Evolutionary conservation across 2,888 invertebrate species (phyloP).

Genomic region (Cryptophagus acutangulus): DNA sequence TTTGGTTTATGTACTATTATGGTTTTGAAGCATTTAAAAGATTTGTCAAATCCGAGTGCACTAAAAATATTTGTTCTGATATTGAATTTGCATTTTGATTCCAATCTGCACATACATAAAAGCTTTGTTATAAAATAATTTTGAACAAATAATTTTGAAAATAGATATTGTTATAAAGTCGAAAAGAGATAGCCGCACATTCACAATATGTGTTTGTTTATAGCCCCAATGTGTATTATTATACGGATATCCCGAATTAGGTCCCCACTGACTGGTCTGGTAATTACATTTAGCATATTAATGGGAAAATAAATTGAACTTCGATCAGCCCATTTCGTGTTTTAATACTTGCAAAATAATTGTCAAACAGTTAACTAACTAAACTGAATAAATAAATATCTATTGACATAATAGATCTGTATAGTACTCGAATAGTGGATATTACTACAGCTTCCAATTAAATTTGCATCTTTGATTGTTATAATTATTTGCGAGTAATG

Average conservation of each 20-base stretch:
- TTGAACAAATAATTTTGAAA: too few relatives aligned
- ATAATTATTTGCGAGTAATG: not conserved
- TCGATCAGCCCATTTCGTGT: conserved; percentile 35
- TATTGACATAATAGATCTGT: conserved; percentile 11
- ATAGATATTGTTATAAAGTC: too few relatives aligned
- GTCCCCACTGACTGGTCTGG: conserved; percentile 28
- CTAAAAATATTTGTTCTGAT: too few relatives aligned
- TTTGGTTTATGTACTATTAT: too few relatives aligned
- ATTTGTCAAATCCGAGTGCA: too few relatives aligned
- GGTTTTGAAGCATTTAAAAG: too few relatives aligned
- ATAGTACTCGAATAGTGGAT: too few relatives aligned
- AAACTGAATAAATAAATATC: conserved; percentile 13
- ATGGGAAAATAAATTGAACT: conserved; percentile 40
- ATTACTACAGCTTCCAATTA: conserved; percentile 11
- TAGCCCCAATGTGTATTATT: conserved; percentile 24
- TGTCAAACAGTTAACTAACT: conserved; percentile 13
- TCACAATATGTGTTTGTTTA: conserved; percentile 24
- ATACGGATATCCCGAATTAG: conserved; percentile 28
- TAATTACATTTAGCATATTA: conserved; percentile 41
- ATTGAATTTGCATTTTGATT: too few relatives aligned
- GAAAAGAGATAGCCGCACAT: too few relatives aligned
- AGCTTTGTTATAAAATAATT: too few relatives aligned
- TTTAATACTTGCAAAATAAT: conserved; percentile 30
- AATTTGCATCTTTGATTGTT: conserved; percentile 16
- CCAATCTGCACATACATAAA: too few relatives aligned